phyloP scores from a whole-genome alignment of 2,113 vertebrate genomes.

The Mola mola region DNA sequence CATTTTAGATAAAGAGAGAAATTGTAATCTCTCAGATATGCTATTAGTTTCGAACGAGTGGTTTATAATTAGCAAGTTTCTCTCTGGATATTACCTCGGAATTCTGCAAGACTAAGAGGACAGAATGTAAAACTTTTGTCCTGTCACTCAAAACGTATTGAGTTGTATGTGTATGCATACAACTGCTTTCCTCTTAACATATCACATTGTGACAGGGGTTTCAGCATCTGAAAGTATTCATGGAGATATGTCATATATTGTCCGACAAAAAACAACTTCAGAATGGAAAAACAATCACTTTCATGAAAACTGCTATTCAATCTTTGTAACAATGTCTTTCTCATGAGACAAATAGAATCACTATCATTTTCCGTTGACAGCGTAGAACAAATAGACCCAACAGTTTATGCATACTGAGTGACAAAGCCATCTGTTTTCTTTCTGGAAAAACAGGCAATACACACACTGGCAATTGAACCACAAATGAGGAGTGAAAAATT shows the following conservation, averaged over 20 bases:
- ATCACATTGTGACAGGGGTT: constrained; percentile 52
- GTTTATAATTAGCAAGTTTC: constrained; percentile 67
- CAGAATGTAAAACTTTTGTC: constrained; percentile 4
- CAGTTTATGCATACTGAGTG: constrained; percentile 79
- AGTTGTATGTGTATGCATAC: not conserved
- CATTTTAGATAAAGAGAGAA: constrained; percentile 61
- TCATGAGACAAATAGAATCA: constrained; percentile 75
- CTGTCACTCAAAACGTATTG: not conserved
- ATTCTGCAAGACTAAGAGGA: constrained; percentile 22
- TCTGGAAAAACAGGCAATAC: constrained; percentile 73
- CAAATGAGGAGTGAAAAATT: constrained; percentile 79
- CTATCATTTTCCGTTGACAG: constrained; percentile 78
- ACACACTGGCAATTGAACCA: constrained; percentile 77
- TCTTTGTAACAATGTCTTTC: constrained; percentile 69
- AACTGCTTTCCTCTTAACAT: constrained; percentile 56
- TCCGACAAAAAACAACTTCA: constrained; percentile 70
- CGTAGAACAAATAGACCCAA: constrained; percentile 70
- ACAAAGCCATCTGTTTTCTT: constrained; percentile 81
- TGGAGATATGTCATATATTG: constrained; percentile 50
- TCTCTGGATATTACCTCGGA: constrained; percentile 5
- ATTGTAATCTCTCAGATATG: constrained; percentile 44
- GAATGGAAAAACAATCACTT: constrained; percentile 69
- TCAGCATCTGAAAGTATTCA: constrained; percentile 46
- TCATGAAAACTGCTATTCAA: constrained; percentile 61
- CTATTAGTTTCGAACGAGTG: constrained; percentile 43